These are phyloP conservation scores for Archips xylosteana DNA, from an alignment of 2,888 invertebrate species.

Conservation along the genomic window DNA sequence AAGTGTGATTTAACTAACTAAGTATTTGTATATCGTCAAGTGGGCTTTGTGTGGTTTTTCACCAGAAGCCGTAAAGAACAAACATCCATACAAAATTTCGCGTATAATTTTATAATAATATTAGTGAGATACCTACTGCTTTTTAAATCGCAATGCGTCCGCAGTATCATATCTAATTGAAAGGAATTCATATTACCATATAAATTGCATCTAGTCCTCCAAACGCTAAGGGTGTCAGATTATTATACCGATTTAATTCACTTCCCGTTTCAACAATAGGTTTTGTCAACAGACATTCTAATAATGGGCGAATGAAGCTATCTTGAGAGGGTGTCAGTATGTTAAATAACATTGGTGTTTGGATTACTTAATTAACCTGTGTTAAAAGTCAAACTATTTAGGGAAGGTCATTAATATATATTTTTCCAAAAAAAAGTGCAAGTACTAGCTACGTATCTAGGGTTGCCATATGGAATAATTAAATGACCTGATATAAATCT, in stretches of 20 bases:
- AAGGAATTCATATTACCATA: slow-evolving; percentile 75
- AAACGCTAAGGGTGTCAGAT: slow-evolving; percentile 12
- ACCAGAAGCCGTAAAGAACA: too few relatives aligned
- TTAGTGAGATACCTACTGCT: background rate
- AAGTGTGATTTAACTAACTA: too few relatives aligned
- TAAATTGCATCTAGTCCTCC: slow-evolving; percentile 70
- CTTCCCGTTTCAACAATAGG: slow-evolving; percentile 22
- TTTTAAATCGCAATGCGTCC: slow-evolving; percentile 47
- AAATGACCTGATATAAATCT: too few relatives aligned
- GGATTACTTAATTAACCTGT: background rate
- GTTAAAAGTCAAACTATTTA: background rate
- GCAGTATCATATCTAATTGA: slow-evolving; percentile 69
- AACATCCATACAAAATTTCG: too few relatives aligned
- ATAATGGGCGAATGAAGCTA: slow-evolving; percentile 10
- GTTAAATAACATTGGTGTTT: background rate
- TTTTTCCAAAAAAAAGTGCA: too few relatives aligned
- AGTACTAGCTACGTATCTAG: too few relatives aligned
- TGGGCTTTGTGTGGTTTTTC: too few relatives aligned
- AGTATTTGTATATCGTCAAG: too few relatives aligned
- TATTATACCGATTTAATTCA: slow-evolving; percentile 36
- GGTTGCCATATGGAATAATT: too few relatives aligned
- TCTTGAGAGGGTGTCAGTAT: slow-evolving; percentile 9
- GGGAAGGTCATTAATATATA: too few relatives aligned
- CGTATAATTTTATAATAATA: too few relatives aligned
- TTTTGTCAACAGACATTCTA: slow-evolving; percentile 28